A percentile compares a stretch with the other conserved stretches of the same genome.
Evolutionary conservation across 2,113 vertebrate species (phyloP).

Genomic region (Clarias batrachus): DNA sequence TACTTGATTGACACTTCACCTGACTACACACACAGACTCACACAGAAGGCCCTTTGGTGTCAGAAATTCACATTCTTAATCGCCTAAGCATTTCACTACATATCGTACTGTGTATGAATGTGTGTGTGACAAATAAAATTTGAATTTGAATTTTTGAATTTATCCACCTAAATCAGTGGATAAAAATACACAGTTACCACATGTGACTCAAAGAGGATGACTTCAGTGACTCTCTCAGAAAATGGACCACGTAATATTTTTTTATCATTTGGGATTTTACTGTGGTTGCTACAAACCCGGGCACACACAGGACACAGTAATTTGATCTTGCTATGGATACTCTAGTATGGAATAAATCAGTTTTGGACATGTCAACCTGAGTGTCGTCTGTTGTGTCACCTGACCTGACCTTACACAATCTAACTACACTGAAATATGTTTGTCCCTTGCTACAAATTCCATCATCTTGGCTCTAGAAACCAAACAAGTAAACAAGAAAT

Average conservation of each 20-base stretch:
- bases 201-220: conserved; percentile 13
- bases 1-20: conserved; percentile 14
- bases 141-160: no score
- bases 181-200: not conserved
- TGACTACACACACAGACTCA: not conserved
- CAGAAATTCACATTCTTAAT: conserved; percentile 6
- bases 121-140: no score
- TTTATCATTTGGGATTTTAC: conserved; percentile 34
- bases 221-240: conserved; percentile 40
- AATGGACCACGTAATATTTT: conserved; percentile 31
- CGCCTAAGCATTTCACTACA: no score
- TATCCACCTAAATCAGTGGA: not conserved
- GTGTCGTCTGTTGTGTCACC: conserved; percentile 28
- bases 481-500: conserved; percentile 17
- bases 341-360: conserved; percentile 3
- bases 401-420: conserved; percentile 41
- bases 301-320: not conserved
- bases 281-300: not conserved
- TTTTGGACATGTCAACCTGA: not conserved
- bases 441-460: conserved; percentile 22
- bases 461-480: not conserved
- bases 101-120: no score
- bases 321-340: not conserved
- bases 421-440: conserved; percentile 49
- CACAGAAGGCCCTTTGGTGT: not conserved